A percentile compares a stretch with the other conserved stretches of the same genome.
These are phyloP conservation scores for Cantharis nigra DNA, from an alignment of 2,888 invertebrate species.

Conservation along the genomic window DNA sequence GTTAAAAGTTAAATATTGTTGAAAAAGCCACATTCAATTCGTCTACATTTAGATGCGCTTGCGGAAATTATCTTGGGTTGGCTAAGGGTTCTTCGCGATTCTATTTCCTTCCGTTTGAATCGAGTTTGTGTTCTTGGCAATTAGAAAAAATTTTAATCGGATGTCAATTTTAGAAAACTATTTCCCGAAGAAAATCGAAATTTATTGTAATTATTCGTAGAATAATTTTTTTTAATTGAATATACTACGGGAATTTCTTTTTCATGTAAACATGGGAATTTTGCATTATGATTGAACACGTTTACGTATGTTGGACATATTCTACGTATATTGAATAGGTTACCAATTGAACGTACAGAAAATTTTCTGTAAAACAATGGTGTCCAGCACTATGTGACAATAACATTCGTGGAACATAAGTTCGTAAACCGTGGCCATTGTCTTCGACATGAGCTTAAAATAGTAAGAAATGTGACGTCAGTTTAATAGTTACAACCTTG, in stretches of 20 bases:
- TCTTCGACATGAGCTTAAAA: constrained; percentile 2
- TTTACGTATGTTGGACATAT: background rate
- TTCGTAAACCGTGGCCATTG: constrained; percentile 10
- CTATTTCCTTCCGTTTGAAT: background rate
- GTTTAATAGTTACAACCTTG: constrained; percentile 3
- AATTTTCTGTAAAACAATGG: constrained; percentile 3
- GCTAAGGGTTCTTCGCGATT: background rate
- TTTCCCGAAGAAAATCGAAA: background rate
- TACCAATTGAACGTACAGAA: background rate
- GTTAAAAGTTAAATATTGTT: background rate
- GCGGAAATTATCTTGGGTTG: background rate
- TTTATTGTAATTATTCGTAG: background rate
- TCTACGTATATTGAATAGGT: background rate
- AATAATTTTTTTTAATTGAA: background rate
- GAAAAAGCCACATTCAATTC: background rate
- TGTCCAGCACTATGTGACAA: background rate
- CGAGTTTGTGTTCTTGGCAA: background rate
- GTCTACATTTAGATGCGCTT: background rate
- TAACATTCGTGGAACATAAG: constrained; percentile 2
- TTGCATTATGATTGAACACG: background rate
- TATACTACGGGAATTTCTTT: background rate
- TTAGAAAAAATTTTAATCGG: background rate
- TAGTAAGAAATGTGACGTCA: constrained; percentile 7
- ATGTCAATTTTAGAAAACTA: background rate
- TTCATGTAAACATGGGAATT: background rate